Percentiles rank a stretch among this genome's conserved stretches.
Evolutionary conservation across 2,113 vertebrate species (phyloP).

Genomic region (Callorhinus ursinus): DNA sequence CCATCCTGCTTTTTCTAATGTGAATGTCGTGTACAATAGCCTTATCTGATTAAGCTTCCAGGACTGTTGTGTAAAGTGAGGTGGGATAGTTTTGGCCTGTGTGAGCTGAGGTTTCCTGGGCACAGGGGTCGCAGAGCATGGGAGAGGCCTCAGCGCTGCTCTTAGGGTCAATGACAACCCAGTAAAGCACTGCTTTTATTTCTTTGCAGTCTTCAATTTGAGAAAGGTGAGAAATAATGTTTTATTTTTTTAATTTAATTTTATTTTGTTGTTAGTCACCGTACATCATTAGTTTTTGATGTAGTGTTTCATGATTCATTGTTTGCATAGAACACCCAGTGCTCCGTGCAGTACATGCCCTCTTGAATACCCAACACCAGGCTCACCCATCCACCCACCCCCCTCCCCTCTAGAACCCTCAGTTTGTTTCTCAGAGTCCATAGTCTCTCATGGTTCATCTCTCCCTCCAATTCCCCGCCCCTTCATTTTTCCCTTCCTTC

Average conservation of each 20-base stretch:
- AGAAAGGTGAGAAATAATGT: constrained; percentile 79
- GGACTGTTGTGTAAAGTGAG: constrained; percentile 84
- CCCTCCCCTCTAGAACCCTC: no score
- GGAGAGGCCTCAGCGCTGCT: constrained; percentile 57
- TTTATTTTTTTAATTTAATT: constrained; percentile 9
- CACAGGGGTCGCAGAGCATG: constrained; percentile 75
- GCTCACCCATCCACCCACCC: no score
- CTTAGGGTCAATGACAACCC: constrained; percentile 81
- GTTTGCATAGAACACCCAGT: no score
- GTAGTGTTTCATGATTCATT: no score
- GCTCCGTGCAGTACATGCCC: no score
- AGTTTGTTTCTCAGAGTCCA: no score
- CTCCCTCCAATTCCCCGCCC: no score
- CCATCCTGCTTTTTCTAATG: constrained; percentile 81
- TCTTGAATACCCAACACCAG: no score
- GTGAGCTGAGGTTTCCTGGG: constrained; percentile 72
- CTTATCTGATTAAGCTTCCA: constrained; percentile 82
- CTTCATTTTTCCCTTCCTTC: no score
- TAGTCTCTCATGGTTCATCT: no score
- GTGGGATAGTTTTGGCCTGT: constrained; percentile 74
- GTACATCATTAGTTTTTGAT: no score
- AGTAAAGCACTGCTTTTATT: constrained; percentile 83
- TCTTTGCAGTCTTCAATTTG: constrained; percentile 85
- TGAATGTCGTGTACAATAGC: constrained; percentile 89
- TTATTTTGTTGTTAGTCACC: no score